Base-by-base conservation (phyloP, 1,140 invertebrate species). In the Drosophila tropicalis region DNA sequence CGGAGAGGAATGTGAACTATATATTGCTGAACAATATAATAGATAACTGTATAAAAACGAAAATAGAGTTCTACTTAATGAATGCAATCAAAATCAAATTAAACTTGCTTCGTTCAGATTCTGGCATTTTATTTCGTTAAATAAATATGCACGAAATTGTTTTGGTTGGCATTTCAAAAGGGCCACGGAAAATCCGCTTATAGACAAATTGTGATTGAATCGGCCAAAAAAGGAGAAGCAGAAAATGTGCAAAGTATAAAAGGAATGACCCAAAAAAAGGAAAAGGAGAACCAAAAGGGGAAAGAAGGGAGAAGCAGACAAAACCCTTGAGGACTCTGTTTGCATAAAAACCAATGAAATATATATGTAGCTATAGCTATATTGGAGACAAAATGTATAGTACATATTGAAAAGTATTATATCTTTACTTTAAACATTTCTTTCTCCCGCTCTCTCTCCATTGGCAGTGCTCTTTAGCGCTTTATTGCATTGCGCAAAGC, bases 71-170 rank as follows among this genome's bases (percentile, higher is more conserved):
- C 61, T 54, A 58, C 79, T 79, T 84, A 83, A 83, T 84, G 64
- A 72, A 79, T 70, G 63, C 55, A 71, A 84, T 76, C 68, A 76
- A 71, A 83, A 40, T 76, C 68, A 58, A 68, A 79, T 79, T 83
- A 67, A 72, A 66, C 56, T 73, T 78, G 60, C 68, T 44, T 13
- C 29, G 19, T 12, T 58, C 57, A 12, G 19, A 2, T 56, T n/a
- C 13, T 51, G 57, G 19, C 19, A 68, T 62, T 34, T 62, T 73
- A 34, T 40, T 40, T 44, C 29, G 36, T 51, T 58, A 55, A 54
- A 10, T 5, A 44, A 56, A 58, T 44, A 62, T 56, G 58, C 67
- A 68, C 67, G 36, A 68, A 56, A 39, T 36, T 32, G 15, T 54
- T 58, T 72, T 55, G 17, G 66, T 54, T 58, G 55, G 13, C 72